Conservation (phyloP, 2,113 vertebrate species). For the Chunga burmeisteri region DNA sequence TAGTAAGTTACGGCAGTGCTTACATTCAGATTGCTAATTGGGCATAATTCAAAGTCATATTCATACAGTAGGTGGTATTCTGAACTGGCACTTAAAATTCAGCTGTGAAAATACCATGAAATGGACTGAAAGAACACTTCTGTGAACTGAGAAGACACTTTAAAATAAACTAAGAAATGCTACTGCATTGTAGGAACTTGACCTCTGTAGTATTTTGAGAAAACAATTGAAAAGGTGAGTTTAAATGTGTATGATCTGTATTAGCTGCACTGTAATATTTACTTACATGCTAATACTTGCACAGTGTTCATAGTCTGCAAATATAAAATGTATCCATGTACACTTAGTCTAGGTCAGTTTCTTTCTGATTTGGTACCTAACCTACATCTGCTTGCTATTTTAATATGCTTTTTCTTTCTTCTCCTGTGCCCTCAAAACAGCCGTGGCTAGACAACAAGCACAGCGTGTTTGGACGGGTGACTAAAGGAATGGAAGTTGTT, state of each 20-base stretch:
- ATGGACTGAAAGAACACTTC: background rate
- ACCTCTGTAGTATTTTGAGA: background rate
- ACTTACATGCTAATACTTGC: background rate
- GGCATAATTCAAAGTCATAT: no score
- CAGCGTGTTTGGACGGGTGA: conserved; percentile 93
- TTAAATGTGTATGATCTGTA: background rate
- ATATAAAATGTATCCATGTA: background rate
- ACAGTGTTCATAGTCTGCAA: background rate
- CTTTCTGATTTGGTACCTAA: background rate
- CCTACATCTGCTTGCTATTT: background rate
- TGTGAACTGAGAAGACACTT: background rate
- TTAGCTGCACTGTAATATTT: background rate
- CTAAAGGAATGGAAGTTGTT: conserved; percentile 98
- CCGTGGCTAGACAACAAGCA: conserved; percentile 99
- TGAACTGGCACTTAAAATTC: background rate
- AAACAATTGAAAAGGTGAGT: background rate
- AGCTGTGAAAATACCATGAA: background rate
- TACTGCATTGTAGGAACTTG: background rate
- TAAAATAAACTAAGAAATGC: background rate
- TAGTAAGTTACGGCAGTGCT: background rate
- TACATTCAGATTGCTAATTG: background rate
- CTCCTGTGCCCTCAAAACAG: conserved; percentile 65
- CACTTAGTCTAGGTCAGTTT: background rate
- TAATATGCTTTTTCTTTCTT: background rate
- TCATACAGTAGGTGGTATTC: background rate